Base-by-base conservation (phyloP, 2,113 vertebrate species). In the Collichthys lucidus region DNA sequence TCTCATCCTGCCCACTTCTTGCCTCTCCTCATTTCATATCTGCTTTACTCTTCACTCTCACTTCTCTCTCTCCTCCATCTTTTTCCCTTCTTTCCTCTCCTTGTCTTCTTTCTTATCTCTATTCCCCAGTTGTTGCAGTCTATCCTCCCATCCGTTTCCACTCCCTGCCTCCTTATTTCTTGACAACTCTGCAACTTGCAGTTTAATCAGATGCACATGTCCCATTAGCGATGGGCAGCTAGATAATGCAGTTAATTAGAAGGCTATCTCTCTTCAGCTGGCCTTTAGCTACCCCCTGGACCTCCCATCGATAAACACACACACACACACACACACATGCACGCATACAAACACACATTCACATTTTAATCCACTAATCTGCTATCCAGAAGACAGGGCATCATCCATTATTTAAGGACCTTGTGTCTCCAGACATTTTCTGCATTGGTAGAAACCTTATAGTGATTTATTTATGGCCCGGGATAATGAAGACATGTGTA, bases 201-300 rank as follows among this genome's bases (percentile, higher is more conserved):
- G 14, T 73, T 77, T 79, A 85, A 87, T 89, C 88, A 81, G 66
- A 75, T 75, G 71, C 78, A 75, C 71, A 29, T 56, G 29, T 55
- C 46, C 73, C 68, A 77, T 89, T 85, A 89, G 71, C 15, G 20
- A 83, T 79, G 62, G 83, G 57, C 69, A 72, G 71, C 71, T 20
- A 57, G 82, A 91, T 88, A 86, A 89, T 78, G 61, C 82, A 86
- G 79, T 80, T 85, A 87, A 86, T 91, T 89, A 88, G 72, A 56
- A 77, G 60, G 57, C 76, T 75, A 75, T 91, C 77, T 78, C 69
- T 91, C 86, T 71, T 79, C 78, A 74, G 65, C 62, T 76, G 74
- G 63, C 76, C 83, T 86, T 89, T 76, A 84, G 84, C 71, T 81
- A 47, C 70, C 83, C 83, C 60, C 67, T 71, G 68, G 79, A 77